Conservation (phyloP, 2,888 invertebrate genomes). For the Agrochola lota region DNA sequence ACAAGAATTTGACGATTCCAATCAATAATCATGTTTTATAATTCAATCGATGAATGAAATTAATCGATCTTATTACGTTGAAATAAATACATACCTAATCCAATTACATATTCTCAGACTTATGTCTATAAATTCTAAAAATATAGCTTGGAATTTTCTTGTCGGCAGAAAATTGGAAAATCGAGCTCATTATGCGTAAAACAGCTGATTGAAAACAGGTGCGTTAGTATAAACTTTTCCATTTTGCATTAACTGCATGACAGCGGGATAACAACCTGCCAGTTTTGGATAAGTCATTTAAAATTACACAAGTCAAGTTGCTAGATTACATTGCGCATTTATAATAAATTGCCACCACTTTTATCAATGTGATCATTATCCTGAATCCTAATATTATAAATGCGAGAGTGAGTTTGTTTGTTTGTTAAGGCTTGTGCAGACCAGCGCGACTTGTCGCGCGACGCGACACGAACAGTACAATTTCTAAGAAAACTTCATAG, state of each 20-base stretch:
- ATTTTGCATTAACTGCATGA: neutral
- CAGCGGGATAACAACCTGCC: neutral
- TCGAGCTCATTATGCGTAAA: neutral
- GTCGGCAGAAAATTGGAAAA: neutral
- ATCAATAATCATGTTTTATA: constrained; percentile 1
- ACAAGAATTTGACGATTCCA: constrained; percentile 30
- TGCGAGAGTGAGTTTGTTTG: no score
- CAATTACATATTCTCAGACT: neutral
- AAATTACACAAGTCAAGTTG: neutral
- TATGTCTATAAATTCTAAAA: neutral
- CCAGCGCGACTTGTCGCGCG: no score
- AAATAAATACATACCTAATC: neutral
- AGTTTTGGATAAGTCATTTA: neutral
- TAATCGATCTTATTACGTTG: neutral
- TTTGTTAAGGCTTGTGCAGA: no score
- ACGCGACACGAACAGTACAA: no score
- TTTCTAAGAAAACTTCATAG: no score
- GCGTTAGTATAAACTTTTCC: neutral
- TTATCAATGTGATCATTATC: constrained; percentile 12
- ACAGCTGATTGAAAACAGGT: neutral
- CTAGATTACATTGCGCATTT: neutral
- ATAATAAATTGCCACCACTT: neutral
- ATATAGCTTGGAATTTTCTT: neutral
- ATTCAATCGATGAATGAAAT: neutral
- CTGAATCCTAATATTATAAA: neutral